A percentile compares a stretch with the other conserved stretches of the same genome.
phyloP scores from a whole-genome alignment of 1,140 invertebrate genomes.

The Nixonia krombeini region DNA sequence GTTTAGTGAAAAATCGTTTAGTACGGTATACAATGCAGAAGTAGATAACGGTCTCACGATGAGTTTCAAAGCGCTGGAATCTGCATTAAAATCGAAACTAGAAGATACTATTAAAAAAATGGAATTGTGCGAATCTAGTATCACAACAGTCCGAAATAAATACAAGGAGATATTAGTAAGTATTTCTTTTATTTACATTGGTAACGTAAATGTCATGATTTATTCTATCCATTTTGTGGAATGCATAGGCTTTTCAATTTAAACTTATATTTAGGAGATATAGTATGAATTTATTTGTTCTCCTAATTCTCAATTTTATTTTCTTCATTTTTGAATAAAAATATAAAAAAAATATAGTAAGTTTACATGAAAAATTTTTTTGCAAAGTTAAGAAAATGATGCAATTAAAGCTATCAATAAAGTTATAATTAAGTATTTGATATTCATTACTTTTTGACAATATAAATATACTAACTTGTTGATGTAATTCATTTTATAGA shows the following conservation, averaged over 20 bases:
- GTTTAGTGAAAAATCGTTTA: conserved; percentile 16
- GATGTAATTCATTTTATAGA: conserved; percentile 47
- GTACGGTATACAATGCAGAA: conserved; percentile 28
- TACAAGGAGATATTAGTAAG: conserved; percentile 58
- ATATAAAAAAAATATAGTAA: no score
- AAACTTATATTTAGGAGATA: no score
- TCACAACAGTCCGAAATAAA: conserved; percentile 50
- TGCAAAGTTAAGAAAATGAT: no score
- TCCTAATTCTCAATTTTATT: neutral
- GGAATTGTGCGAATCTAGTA: conserved; percentile 34
- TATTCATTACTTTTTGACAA: no score
- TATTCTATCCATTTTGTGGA: no score
- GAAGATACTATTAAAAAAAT: conserved; percentile 36
- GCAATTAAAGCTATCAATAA: no score
- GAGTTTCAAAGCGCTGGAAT: conserved; percentile 46
- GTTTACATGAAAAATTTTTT: no score
- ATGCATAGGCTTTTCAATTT: no score
- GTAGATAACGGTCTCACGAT: conserved; percentile 49
- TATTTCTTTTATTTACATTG: no score
- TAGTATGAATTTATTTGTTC: no score
- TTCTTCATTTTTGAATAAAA: neutral
- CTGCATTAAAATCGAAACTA: conserved; percentile 31
- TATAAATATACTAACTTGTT: no score
- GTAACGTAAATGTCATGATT: conserved; percentile 4
- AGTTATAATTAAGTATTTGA: no score